phyloP scores from a whole-genome alignment of 2,888 invertebrate species.

The Hirtodrosophila histrioides region DNA sequence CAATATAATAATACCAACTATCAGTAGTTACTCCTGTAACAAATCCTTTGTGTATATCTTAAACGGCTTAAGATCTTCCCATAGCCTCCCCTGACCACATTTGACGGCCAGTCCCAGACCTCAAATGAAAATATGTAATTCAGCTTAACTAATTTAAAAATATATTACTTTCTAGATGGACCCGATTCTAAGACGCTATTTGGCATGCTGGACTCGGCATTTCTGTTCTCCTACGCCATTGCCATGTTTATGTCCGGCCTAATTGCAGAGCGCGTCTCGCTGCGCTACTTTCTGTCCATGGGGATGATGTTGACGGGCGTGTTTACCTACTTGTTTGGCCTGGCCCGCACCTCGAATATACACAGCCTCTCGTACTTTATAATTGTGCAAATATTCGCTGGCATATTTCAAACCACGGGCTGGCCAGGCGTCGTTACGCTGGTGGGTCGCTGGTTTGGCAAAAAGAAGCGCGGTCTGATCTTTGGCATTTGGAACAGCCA shows the following conservation, averaged over 20 bases:
- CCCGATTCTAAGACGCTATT: conserved; percentile 90
- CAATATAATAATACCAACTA: too few species aligned
- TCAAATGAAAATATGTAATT: too few species aligned
- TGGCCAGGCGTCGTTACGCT: conserved; percentile 98
- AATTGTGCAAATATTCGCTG: conserved; percentile 93
- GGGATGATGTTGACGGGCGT: conserved; percentile 96
- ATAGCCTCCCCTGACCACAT: too few species aligned
- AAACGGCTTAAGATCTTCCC: too few species aligned
- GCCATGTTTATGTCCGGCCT: conserved; percentile 97
- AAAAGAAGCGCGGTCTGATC: conserved; percentile 94
- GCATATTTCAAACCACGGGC: conserved; percentile 94
- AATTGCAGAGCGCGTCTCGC: conserved; percentile 95
- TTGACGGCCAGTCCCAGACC: too few species aligned
- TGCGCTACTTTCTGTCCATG: conserved; percentile 94
- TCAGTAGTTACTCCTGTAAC: too few species aligned
- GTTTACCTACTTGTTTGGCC: conserved; percentile 94
- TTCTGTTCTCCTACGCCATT: conserved; percentile 95
- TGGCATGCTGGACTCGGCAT: conserved; percentile 95
- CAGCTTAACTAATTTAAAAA: too few species aligned
- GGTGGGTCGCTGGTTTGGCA: conserved; percentile 98
- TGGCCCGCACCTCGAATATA: conserved; percentile 92
- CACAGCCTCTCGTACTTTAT: conserved; percentile 93
- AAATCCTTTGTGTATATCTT: too few species aligned
- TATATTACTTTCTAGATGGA: conserved; percentile 85
- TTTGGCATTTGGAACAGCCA: conserved; percentile 99